A percentile compares a stretch with the other conserved stretches of the same genome.
Conservation (phyloP, 1,140 invertebrate species). For the Hirudo medicinalis region DNA sequence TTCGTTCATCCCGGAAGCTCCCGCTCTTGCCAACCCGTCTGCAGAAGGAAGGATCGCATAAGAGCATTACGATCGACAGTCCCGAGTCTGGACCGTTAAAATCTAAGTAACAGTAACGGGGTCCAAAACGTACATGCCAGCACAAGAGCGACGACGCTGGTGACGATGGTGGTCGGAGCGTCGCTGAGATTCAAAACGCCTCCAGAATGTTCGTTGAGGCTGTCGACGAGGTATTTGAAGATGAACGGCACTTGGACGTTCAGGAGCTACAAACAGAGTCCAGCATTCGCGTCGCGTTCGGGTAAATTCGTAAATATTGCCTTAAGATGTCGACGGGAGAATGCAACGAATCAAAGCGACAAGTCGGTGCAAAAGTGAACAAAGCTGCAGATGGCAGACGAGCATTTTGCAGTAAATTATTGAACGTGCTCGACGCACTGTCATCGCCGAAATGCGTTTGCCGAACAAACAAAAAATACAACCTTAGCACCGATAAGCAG, state of each 20-base stretch:
- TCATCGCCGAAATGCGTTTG: background rate
- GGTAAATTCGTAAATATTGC: no score
- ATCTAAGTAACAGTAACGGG: background rate
- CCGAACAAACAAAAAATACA: conserved; percentile 15
- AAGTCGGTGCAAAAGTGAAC: no score
- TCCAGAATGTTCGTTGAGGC: conserved; percentile 54
- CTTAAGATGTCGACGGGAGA: no score
- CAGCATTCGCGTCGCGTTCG: no score
- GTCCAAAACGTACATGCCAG: conserved; percentile 66
- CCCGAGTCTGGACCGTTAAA: no score
- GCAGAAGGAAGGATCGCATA: background rate
- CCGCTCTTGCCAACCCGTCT: conserved; percentile 85
- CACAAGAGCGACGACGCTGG: conserved; percentile 59
- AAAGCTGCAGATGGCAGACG: no score
- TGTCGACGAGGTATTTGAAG: conserved; percentile 85
- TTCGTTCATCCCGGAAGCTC: conserved; percentile 85
- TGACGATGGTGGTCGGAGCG: conserved; percentile 38
- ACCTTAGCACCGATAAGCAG: conserved; percentile 46
- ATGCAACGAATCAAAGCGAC: no score
- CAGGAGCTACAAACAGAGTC: conserved; percentile 45
- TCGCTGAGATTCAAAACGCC: conserved; percentile 37
- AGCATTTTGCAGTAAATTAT: background rate
- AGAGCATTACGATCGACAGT: no score
- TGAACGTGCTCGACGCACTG: no score
- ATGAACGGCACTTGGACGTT: conserved; percentile 92